Percentiles rank a stretch among this genome's conserved stretches.
phyloP scores from a whole-genome alignment of 2,797 vertebrate genomes.

The Aselliscus stoliczkanus region DNA sequence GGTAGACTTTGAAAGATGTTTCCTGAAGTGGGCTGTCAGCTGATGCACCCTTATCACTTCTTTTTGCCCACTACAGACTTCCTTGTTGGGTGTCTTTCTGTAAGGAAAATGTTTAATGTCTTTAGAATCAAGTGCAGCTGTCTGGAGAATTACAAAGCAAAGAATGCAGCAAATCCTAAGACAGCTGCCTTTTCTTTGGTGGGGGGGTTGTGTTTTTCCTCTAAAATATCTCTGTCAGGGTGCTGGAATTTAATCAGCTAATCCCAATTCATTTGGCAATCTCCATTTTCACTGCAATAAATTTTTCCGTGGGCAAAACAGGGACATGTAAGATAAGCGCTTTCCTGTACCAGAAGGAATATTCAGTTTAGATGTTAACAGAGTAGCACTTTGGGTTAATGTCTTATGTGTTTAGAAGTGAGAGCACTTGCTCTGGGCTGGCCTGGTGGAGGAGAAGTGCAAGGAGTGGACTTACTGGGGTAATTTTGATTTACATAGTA shows the following conservation, averaged over 20 bases:
- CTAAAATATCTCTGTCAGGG: background rate
- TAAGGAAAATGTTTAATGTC: constrained; percentile 50
- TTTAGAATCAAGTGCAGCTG: constrained; percentile 69
- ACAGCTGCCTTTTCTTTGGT: constrained; percentile 65
- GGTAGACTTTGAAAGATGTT: constrained; percentile 14
- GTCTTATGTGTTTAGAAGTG: background rate
- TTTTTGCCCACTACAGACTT: background rate
- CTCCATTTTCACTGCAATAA: background rate
- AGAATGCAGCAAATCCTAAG: constrained; percentile 42
- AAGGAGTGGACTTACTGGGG: background rate
- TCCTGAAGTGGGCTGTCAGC: constrained; percentile 26
- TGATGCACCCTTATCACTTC: background rate
- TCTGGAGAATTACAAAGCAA: constrained; percentile 32
- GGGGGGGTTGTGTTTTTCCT: background rate
- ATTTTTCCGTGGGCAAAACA: background rate
- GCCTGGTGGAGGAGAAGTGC: background rate
- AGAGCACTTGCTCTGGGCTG: background rate
- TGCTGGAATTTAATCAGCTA: background rate
- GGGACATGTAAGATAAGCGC: background rate
- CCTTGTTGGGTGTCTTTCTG: constrained; percentile 13
- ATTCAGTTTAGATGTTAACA: background rate
- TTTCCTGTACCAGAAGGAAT: background rate
- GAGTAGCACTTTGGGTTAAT: background rate
- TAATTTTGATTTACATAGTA: background rate
- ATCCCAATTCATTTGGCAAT: background rate